These are phyloP conservation scores for Tinamus guttatus DNA, from an alignment of 2,113 vertebrate species.

Conservation along the genomic window DNA sequence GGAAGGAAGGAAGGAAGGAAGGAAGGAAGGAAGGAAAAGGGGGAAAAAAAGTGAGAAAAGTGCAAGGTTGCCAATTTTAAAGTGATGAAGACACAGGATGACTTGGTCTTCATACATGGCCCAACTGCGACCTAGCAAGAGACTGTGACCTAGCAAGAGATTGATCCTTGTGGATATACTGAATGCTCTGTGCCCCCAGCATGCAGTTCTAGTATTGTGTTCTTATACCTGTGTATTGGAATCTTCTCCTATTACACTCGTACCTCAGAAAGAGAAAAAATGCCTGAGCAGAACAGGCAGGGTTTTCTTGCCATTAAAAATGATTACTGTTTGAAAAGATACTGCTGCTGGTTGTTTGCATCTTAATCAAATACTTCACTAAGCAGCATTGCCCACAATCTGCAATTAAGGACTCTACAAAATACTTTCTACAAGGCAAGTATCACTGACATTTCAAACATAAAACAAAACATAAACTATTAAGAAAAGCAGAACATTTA, in stretches of 20 bases:
- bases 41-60: not conserved
- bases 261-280: not conserved
- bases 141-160: not conserved
- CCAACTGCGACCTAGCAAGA: not conserved
- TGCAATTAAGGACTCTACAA: not conserved
- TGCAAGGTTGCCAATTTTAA: not conserved
- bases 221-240: not conserved
- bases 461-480: slow-evolving; percentile 10
- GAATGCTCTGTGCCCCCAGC: not conserved
- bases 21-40: no score
- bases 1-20: no score
- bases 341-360: not conserved
- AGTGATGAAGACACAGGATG: not conserved
- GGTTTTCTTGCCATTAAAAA: not conserved
- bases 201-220: not conserved
- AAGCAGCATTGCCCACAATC: not conserved
- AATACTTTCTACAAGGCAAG: not conserved
- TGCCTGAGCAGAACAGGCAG: not conserved
- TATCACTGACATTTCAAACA: slow-evolving; percentile 17
- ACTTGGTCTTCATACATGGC: not conserved
- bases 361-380: not conserved
- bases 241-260: not conserved
- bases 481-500: not conserved
- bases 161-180: not conserved
- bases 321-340: not conserved